These are phyloP conservation scores for Cosmia pyralina DNA, from an alignment of 2,888 invertebrate species.

Conservation along the genomic window DNA sequence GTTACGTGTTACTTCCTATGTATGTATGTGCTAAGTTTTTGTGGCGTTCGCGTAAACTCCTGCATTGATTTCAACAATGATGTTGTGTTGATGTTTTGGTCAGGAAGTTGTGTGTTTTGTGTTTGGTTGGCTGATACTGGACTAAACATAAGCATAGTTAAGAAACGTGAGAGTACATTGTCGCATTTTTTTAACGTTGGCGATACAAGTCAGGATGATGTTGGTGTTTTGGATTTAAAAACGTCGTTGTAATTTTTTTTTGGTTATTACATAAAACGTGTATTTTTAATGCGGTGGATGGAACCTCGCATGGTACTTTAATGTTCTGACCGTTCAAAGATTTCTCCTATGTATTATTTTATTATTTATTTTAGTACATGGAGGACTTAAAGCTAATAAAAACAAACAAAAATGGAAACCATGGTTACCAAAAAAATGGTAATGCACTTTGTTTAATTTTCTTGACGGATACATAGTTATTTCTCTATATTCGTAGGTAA, in stretches of 20 bases:
- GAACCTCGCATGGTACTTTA: no score
- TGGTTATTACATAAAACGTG: background rate
- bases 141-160: no score
- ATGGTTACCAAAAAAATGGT: no score
- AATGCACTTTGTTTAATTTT: no score
- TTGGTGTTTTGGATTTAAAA: background rate
- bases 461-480: no score
- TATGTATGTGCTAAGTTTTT: conserved; percentile 40
- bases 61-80: conserved; percentile 44
- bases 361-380: no score
- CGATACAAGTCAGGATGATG: background rate
- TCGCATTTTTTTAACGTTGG: no score
- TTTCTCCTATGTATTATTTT: background rate
- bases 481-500: no score
- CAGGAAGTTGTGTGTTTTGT: conserved; percentile 43
- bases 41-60: conserved; percentile 50
- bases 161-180: background rate
- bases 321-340: background rate
- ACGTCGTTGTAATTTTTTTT: background rate
- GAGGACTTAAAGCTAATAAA: no score
- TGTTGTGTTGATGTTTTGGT: conserved; percentile 31
- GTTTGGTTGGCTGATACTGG: background rate
- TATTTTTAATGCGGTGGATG: background rate
- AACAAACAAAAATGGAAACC: no score
- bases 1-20: conserved; percentile 61